Conservation (phyloP, 2,797 vertebrate species). For the Argyrosomus regius region DNA sequence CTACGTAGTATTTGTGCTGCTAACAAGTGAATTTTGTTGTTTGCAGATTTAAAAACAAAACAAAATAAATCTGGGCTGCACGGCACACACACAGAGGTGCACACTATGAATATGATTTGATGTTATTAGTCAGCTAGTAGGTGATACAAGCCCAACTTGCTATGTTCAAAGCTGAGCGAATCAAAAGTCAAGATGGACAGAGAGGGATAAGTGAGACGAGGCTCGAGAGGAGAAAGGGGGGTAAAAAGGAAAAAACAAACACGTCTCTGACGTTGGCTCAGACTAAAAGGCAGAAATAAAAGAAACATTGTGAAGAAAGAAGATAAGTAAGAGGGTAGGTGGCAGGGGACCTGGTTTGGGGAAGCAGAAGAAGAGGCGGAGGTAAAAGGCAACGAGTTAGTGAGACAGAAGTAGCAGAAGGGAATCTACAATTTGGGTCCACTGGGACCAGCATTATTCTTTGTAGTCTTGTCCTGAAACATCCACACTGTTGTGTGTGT, state of each 20-base stretch:
- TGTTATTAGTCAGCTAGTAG: background rate
- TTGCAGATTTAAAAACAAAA: constrained; percentile 1
- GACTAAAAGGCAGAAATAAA: constrained; percentile 31
- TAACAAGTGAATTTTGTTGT: background rate
- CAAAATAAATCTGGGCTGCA: background rate
- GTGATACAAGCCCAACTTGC: background rate
- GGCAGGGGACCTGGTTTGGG: constrained; percentile 42
- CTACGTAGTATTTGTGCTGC: background rate
- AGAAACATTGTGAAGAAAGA: constrained; percentile 21
- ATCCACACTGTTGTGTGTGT: constrained; percentile 8
- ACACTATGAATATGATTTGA: background rate
- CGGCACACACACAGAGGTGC: background rate
- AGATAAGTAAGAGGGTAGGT: constrained; percentile 40
- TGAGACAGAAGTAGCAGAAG: constrained; percentile 44
- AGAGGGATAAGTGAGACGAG: constrained; percentile 13
- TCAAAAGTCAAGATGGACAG: constrained; percentile 28
- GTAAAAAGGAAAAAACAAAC: background rate
- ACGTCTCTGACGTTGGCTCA: constrained; percentile 4
- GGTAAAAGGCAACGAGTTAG: constrained; percentile 46
- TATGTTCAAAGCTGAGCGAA: background rate
- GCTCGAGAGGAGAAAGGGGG: constrained; percentile 10
- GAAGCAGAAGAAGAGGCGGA: constrained; percentile 15
- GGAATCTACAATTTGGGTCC: constrained; percentile 43
- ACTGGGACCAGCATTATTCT: constrained; percentile 43
- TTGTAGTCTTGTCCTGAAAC: constrained; percentile 56